Percentiles rank a stretch among this genome's conserved stretches.
Conservation (phyloP, 2,797 vertebrate genomes). For the Peromyscus nudipes region DNA sequence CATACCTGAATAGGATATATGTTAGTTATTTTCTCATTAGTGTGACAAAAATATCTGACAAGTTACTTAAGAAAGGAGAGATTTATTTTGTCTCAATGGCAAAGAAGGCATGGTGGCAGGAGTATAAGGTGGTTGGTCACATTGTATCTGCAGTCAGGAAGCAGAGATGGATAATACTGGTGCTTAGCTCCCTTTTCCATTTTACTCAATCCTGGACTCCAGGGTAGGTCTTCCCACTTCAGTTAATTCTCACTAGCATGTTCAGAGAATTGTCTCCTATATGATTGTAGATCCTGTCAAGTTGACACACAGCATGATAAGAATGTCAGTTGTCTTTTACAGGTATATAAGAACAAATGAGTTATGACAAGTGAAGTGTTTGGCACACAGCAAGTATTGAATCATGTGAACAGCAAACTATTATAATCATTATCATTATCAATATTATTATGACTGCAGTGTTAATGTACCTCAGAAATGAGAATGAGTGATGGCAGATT, state of each 20-base stretch:
- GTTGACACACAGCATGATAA: not conserved
- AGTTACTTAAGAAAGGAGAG: not conserved
- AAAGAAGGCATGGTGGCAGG: not conserved
- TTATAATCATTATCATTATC: not conserved
- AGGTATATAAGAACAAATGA: not conserved
- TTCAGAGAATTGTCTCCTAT: not conserved
- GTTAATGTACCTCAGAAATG: not conserved
- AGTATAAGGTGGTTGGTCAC: not conserved
- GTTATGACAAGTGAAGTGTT: not conserved
- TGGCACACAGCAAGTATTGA: not conserved
- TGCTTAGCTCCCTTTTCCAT: not conserved
- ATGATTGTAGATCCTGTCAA: not conserved
- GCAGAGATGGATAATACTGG: not conserved
- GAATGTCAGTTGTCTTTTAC: not conserved
- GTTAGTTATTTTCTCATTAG: not conserved
- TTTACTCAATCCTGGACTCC: not conserved
- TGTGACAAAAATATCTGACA: not conserved
- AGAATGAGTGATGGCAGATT: not conserved
- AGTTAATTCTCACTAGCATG: not conserved
- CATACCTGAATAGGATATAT: not conserved
- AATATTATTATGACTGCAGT: not conserved
- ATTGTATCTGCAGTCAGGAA: not conserved
- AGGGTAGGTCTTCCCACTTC: not conserved
- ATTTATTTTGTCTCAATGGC: not conserved
- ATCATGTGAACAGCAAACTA: not conserved